Evolutionary conservation across 2,888 invertebrate species (phyloP).

Genomic region (Drosophila setosimentum): DNA sequence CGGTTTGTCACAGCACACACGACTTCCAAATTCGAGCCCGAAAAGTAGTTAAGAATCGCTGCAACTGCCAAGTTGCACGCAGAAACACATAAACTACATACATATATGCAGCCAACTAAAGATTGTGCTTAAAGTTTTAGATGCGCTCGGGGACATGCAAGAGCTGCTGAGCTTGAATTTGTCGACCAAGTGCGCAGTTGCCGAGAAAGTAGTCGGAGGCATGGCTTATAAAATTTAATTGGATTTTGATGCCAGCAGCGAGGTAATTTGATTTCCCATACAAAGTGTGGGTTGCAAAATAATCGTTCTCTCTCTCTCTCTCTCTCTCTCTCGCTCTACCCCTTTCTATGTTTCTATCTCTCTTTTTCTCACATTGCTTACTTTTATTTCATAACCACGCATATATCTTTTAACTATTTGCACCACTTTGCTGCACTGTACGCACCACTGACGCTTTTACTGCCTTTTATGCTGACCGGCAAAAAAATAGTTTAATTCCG

Average conservation of each 20-base stretch:
- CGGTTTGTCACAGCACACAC: slow-evolving; percentile 54
- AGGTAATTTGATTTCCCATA: slow-evolving; percentile 46
- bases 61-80: slow-evolving; percentile 25
- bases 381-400: slow-evolving; percentile 35
- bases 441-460: slow-evolving; percentile 64
- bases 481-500: slow-evolving; percentile 63
- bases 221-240: slow-evolving; percentile 79
- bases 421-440: slow-evolving; percentile 56
- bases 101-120: slow-evolving; percentile 3
- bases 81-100: neutral
- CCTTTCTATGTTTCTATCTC: no score
- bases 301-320: neutral
- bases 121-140: slow-evolving; percentile 60
- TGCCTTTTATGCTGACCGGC: slow-evolving; percentile 62
- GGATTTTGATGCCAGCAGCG: slow-evolving; percentile 59
- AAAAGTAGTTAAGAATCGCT: slow-evolving; percentile 66
- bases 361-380: neutral
- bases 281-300: neutral
- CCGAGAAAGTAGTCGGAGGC: slow-evolving; percentile 42
- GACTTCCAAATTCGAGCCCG: slow-evolving; percentile 49
- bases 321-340: no score
- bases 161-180: slow-evolving; percentile 52
- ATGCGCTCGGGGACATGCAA: slow-evolving; percentile 48
- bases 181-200: slow-evolving; percentile 44
- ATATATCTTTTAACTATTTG: slow-evolving; percentile 29